Percentiles rank a stretch among this genome's conserved stretches.
Conservation (phyloP, 2,888 invertebrate species). For the Lithophane semibrunnea region DNA sequence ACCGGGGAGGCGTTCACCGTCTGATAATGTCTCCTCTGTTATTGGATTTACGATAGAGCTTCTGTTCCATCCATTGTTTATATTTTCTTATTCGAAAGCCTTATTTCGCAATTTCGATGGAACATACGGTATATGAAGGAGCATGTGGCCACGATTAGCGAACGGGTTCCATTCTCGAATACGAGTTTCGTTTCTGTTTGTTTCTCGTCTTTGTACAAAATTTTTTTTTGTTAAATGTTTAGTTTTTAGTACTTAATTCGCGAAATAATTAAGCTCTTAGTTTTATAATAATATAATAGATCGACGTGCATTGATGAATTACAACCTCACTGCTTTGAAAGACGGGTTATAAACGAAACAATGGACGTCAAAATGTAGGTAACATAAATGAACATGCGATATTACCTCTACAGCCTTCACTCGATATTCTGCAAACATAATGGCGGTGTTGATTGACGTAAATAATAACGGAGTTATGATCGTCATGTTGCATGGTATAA, state of each 20-base stretch:
- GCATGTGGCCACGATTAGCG: constrained; percentile 52
- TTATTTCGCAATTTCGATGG: constrained; percentile 68
- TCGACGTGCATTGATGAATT: constrained; percentile 43
- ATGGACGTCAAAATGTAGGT: constrained; percentile 28
- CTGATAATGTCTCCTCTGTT: constrained; percentile 65
- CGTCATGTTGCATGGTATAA: constrained; percentile 14
- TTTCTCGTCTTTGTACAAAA: constrained; percentile 17
- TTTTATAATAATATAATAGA: background rate
- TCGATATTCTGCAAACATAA: constrained; percentile 41
- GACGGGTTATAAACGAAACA: constrained; percentile 31
- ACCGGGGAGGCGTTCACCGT: constrained; percentile 50
- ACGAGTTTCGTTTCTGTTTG: constrained; percentile 1
- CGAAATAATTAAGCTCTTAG: background rate
- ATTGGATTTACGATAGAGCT: constrained; percentile 68
- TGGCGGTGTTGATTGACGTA: constrained; percentile 34
- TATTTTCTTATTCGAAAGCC: constrained; percentile 70
- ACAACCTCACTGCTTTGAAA: constrained; percentile 26
- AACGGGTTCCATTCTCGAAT: constrained; percentile 45
- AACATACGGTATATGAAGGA: constrained; percentile 38
- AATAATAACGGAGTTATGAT: constrained; percentile 26
- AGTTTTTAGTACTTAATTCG: background rate
- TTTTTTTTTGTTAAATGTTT: constrained; percentile 23
- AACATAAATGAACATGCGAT: constrained; percentile 1
- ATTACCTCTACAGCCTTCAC: constrained; percentile 33
- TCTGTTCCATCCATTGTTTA: constrained; percentile 68